Percentiles rank a stretch among this genome's conserved stretches.
Evolutionary conservation across 2,113 vertebrate species (phyloP).

Genomic region (Hystrix brachyura): DNA sequence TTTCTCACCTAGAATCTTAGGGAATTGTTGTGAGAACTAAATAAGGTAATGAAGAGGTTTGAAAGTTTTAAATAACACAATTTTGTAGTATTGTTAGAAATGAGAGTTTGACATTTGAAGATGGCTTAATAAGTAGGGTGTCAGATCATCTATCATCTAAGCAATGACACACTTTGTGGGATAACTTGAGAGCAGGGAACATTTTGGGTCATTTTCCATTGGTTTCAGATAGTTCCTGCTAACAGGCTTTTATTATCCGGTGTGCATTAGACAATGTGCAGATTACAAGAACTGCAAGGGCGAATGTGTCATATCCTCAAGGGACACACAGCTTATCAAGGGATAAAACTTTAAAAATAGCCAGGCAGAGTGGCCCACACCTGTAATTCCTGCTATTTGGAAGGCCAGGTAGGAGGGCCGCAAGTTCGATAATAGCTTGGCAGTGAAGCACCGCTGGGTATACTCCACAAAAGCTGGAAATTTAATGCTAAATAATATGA

Average conservation of each 20-base stretch:
- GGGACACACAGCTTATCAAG: neutral
- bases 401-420: neutral
- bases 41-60: neutral
- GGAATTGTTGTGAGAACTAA: constrained; percentile 18
- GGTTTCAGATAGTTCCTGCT: neutral
- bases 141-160: neutral
- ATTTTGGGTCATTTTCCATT: constrained; percentile 48
- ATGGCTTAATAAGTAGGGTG: constrained; percentile 19
- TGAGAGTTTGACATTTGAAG: constrained; percentile 44
- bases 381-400: neutral
- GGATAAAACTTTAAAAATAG: constrained; percentile 1
- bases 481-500: neutral
- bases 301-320: neutral
- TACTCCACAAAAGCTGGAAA: neutral
- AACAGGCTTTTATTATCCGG: neutral
- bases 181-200: neutral
- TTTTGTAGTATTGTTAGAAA: constrained; percentile 46
- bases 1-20: constrained; percentile 37
- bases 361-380: neutral
- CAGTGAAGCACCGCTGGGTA: neutral
- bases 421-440: too few relatives aligned
- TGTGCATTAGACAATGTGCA: neutral
- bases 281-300: neutral
- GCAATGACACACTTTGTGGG: neutral
- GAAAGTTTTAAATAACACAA: constrained; percentile 63